Evolutionary conservation across 2,113 vertebrate genomes (phyloP).

Genomic region (Ictalurus punctatus): DNA sequence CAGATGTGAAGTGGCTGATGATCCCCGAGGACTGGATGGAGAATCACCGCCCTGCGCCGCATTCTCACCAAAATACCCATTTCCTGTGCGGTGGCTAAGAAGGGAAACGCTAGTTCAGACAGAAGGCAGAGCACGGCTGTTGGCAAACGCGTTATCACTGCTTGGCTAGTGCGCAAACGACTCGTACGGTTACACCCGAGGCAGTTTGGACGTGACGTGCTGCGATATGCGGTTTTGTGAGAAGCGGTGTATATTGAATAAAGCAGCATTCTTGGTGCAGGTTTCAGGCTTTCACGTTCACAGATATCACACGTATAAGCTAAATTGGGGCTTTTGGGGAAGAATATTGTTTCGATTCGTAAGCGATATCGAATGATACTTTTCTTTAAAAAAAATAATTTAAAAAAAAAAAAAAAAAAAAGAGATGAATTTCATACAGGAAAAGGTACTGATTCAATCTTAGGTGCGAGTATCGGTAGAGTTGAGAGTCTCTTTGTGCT

Average conservation of each 20-base stretch:
- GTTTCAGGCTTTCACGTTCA: neutral
- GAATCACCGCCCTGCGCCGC: neutral
- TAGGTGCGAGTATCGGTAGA: neutral
- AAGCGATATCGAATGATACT: neutral
- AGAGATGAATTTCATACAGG: neutral
- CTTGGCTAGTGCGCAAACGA: neutral
- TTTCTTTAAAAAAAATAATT: too few relatives aligned
- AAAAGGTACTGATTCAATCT: neutral
- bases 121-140: slow-evolving; percentile 22
- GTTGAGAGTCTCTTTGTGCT: too few relatives aligned
- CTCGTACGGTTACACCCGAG: neutral
- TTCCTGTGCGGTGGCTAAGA: slow-evolving; percentile 37
- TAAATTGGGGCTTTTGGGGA: too few relatives aligned
- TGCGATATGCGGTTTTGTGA: neutral
- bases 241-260: neutral
- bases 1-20: neutral
- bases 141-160: slow-evolving; percentile 5
- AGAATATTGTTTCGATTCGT: neutral
- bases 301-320: neutral
- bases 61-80: slow-evolving; percentile 28
- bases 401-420: too few relatives aligned
- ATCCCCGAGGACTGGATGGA: neutral
- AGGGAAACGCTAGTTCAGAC: slow-evolving; percentile 29
- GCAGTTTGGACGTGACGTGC: neutral
- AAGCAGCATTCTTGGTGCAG: too few relatives aligned